Conservation (phyloP, 2,113 vertebrate species). For the Rhinoptilus africanus region DNA sequence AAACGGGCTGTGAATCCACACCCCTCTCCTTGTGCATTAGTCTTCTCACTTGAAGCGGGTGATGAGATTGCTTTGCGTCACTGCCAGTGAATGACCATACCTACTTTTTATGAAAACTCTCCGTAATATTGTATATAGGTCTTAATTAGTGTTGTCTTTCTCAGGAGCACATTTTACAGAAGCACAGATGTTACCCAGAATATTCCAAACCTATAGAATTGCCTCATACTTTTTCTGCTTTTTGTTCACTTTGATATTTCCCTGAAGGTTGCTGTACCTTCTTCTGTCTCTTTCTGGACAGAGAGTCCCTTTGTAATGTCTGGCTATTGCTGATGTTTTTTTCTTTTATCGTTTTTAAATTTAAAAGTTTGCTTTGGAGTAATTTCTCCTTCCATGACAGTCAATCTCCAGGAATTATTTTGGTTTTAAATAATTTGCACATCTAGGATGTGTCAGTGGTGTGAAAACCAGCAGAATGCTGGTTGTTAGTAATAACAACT, state of each 20-base stretch:
- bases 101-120: not conserved
- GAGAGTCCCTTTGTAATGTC: not conserved
- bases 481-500: not conserved
- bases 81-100: accelerated
- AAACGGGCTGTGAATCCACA: not conserved
- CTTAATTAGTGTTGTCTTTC: not conserved
- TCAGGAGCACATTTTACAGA: not conserved
- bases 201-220: not conserved
- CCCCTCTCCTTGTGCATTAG: accelerated
- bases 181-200: not conserved
- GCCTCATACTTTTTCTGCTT: not conserved
- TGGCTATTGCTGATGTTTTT: not conserved
- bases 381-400: not conserved
- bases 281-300: not conserved
- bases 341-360: not conserved
- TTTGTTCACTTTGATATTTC: not conserved
- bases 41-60: not conserved
- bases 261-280: not conserved
- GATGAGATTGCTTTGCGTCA: not conserved
- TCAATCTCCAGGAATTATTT: not conserved
- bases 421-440: not conserved
- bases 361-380: not conserved
- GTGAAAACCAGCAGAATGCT: not conserved
- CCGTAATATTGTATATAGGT: not conserved
- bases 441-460: not conserved